These are phyloP conservation scores for Cochlearius cochlearius DNA, from an alignment of 2,113 vertebrate genomes.

Conservation along the genomic window DNA sequence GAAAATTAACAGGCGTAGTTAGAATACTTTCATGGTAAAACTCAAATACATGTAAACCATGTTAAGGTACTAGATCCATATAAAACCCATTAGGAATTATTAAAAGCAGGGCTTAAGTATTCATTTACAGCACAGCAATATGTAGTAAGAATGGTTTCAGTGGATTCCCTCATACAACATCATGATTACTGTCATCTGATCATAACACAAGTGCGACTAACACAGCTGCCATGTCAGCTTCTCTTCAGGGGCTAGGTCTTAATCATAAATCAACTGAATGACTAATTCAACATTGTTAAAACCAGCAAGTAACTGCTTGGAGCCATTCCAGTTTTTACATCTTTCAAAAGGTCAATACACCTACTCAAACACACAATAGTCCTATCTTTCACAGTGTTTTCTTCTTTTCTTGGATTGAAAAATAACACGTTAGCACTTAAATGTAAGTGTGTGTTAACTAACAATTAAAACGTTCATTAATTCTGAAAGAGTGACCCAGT, in stretches of 20 bases:
- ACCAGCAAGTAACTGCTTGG: conserved; percentile 68
- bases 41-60: background rate
- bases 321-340: conserved; percentile 74
- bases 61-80: background rate
- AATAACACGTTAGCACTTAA: conserved; percentile 53
- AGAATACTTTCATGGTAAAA: background rate
- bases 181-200: conserved; percentile 65
- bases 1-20: background rate
- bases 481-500: conserved; percentile 42
- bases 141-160: conserved; percentile 7
- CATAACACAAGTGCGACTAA: conserved; percentile 53
- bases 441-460: conserved; percentile 59
- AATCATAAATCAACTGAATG: conserved; percentile 74
- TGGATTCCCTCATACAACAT: conserved; percentile 47
- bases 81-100: background rate
- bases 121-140: conserved; percentile 8
- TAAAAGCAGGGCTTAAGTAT: background rate
- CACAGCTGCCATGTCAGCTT: conserved; percentile 63
- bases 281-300: conserved; percentile 75
- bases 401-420: conserved; percentile 76
- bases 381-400: conserved; percentile 72
- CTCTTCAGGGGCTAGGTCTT: conserved; percentile 65
- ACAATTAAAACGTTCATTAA: conserved; percentile 60
- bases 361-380: conserved; percentile 78
- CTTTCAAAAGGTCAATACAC: conserved; percentile 86